Evolutionary conservation across 2,113 vertebrate genomes (phyloP).

Genomic region (Menidia beryllina): DNA sequence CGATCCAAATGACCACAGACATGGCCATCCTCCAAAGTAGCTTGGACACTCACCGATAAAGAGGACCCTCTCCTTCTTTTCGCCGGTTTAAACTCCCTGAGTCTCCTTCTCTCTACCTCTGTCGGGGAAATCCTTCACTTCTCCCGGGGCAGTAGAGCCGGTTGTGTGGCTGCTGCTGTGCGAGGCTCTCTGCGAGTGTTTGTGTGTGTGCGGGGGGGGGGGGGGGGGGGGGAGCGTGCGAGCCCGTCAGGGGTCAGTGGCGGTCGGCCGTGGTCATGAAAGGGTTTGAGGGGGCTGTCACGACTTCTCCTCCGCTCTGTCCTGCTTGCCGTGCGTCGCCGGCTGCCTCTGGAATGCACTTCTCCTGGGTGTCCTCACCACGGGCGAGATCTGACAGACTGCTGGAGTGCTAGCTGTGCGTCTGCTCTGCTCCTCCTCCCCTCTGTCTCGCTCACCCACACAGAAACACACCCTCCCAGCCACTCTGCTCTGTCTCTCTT

Average conservation of each 20-base stretch:
- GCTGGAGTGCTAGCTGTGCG: constrained; percentile 54
- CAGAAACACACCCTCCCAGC: constrained; percentile 69
- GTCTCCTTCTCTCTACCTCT: constrained; percentile 22
- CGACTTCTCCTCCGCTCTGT: constrained; percentile 20
- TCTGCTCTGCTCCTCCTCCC: constrained; percentile 56
- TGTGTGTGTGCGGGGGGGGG: not conserved
- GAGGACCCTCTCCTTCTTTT: constrained; percentile 39
- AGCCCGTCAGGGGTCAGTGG: constrained; percentile 62
- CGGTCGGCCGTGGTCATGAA: constrained; percentile 34
- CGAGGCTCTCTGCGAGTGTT: constrained; percentile 18
- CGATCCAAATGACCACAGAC: constrained; percentile 33
- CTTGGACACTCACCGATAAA: constrained; percentile 62
- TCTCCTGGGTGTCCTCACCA: constrained; percentile 72
- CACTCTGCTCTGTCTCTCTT: constrained; percentile 48
- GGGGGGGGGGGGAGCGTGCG: constrained; percentile 15
- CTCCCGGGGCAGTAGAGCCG: constrained; percentile 50
- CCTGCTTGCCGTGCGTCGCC: constrained; percentile 40
- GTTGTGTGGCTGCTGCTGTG: constrained; percentile 46
- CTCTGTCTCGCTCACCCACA: constrained; percentile 64
- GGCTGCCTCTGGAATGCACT: constrained; percentile 77
- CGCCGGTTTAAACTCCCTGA: constrained; percentile 21
- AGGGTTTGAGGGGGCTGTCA: constrained; percentile 44
- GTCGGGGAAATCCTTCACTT: constrained; percentile 57
- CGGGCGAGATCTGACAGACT: constrained; percentile 68
- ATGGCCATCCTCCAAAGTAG: constrained; percentile 19